Evolutionary conservation across 2,113 vertebrate genomes (phyloP), one percentile per base, ranked within the genome.

Genomic region (Murina feae): DNA sequence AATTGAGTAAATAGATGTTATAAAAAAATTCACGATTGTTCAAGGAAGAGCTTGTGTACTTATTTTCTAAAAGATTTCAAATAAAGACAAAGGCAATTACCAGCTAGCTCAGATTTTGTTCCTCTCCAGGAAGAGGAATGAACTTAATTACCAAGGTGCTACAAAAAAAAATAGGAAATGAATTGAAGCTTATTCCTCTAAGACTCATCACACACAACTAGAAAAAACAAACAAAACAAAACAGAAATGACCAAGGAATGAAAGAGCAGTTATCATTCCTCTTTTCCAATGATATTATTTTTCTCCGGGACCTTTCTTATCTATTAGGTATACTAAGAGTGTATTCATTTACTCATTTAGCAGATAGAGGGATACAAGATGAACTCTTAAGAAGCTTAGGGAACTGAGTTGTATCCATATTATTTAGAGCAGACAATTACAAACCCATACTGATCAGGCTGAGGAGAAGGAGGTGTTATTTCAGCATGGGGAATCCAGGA

Each of bases 1-100:
- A 87, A 89, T 89, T 83, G 80, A 95, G 66, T 42, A 88, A 85
- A 49, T 90, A 78, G 87, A 95, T 87, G 53, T 32, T 89, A 89
- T 55, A 16, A 86, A 69, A 69, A 55, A 86, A 93, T 68, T 88
- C 60, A 66, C 21, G 68, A 82, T 1, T 42, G 16, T 51, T 32
- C 74, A 60, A 25, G 0, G 4, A 44, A 89, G 83, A 72, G 39
- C 23, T 76, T 28, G 6, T 14, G 35, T 23, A 16, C 8, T 75
- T 47, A 9, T 76, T 53, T 91, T 89, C 74, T 71, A 87, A 89
- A 96, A 72, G 68, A 87, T 42, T 87, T 75, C 68, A 93, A 91
- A 90, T 65, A 86, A 76, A 93, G 79, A 68, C 72, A 85, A 84
- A 87, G 44, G 72, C 87, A 78, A 58, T 91, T 63, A 94, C n/a